Evolutionary conservation across 2,888 invertebrate genomes (phyloP).

Genomic region (Latrodectus elegans): DNA sequence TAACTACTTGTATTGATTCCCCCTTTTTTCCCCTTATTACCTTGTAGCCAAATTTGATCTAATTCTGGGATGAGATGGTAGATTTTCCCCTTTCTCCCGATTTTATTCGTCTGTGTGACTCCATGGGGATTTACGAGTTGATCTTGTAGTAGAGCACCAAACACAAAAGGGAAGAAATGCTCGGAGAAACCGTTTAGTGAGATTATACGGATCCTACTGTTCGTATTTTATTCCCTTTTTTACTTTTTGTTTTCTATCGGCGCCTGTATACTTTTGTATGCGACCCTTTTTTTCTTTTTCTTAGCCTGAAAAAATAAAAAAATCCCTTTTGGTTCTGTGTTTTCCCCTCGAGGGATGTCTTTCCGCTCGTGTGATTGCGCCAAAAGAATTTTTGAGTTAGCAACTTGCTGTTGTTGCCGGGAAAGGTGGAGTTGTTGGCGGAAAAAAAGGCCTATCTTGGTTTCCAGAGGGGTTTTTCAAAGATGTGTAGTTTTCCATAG

Average conservation of each 20-base stretch:
- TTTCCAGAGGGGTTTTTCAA: too few relatives aligned
- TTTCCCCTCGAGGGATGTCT: background rate
- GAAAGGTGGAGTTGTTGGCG: too few relatives aligned
- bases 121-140: conserved; percentile 31
- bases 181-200: conserved; percentile 40
- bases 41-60: conserved; percentile 21
- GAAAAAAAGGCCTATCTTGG: too few relatives aligned
- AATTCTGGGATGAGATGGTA: conserved; percentile 27
- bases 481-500: too few relatives aligned
- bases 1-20: conserved; percentile 4
- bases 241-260: background rate
- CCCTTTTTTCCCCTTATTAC: background rate
- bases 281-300: conserved; percentile 10
- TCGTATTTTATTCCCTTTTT: background rate
- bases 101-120: background rate
- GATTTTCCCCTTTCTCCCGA: background rate
- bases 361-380: background rate
- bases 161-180: background rate
- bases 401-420: too few relatives aligned
- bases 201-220: conserved; percentile 28
- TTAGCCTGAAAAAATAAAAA: background rate
- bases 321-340: background rate
- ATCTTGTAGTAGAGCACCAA: conserved; percentile 4
- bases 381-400: too few relatives aligned
- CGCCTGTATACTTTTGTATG: background rate